phyloP scores from a whole-genome alignment of 2,888 invertebrate genomes.

The Acleris literana region DNA sequence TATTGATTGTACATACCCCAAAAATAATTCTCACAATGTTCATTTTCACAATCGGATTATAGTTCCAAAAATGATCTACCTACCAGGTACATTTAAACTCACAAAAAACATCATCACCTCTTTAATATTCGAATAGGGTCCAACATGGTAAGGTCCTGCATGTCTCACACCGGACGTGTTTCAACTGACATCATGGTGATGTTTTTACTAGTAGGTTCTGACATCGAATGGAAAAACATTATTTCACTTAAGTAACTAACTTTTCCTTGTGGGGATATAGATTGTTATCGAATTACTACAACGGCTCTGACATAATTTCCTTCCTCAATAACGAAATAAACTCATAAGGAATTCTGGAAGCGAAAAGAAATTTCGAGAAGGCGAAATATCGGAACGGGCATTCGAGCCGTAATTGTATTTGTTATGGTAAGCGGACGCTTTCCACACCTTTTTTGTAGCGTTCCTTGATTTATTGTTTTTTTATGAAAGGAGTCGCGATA shows the following conservation, averaged over 20 bases:
- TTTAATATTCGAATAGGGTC: no score
- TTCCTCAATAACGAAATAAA: slow-evolving; percentile 7
- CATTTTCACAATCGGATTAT: no score
- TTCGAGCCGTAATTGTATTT: slow-evolving; percentile 38
- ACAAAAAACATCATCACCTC: no score
- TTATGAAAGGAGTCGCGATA: slow-evolving; percentile 5
- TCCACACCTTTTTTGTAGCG: slow-evolving; percentile 25
- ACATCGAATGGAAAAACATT: background rate
- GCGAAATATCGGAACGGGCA: slow-evolving; percentile 9
- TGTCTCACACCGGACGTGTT: no score
- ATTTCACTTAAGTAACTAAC: slow-evolving; percentile 6
- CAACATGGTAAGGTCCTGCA: no score
- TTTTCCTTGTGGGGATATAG: slow-evolving; percentile 2
- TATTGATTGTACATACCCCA: no score
- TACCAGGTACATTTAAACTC: no score
- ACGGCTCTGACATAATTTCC: slow-evolving; percentile 2
- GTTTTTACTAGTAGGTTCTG: no score
- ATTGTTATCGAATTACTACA: slow-evolving; percentile 9
- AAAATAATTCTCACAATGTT: no score
- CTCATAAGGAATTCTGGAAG: background rate
- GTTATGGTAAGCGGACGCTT: slow-evolving; percentile 42
- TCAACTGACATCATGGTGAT: no score
- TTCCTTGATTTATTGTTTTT: slow-evolving; percentile 19
- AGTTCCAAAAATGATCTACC: no score
- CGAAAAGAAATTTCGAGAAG: background rate